phyloP scores from a whole-genome alignment of 2,888 invertebrate species.

The Disparrhopalites patrizii region DNA sequence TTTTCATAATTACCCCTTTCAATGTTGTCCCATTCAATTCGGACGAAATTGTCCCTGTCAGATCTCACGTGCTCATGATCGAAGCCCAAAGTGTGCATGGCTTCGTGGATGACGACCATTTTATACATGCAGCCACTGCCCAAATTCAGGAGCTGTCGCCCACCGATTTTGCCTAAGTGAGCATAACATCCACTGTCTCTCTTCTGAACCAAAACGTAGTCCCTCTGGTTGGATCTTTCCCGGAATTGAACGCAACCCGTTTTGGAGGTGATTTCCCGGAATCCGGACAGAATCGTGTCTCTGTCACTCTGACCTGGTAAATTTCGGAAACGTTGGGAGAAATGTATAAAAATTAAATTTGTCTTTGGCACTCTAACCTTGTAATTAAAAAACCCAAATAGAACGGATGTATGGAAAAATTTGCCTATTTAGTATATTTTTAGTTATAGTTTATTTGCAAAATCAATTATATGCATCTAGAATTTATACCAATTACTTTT shows the following conservation, averaged over 20 bases:
- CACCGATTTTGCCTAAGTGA: not conserved
- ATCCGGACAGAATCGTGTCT: not conserved
- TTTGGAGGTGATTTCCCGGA: not conserved
- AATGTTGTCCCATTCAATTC: not conserved
- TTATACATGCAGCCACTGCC: not conserved
- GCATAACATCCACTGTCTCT: not conserved
- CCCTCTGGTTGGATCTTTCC: not conserved
- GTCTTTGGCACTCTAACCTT: too few relatives aligned
- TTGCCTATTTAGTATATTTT: too few relatives aligned
- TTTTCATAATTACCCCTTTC: not conserved
- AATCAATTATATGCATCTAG: too few relatives aligned
- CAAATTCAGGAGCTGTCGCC: not conserved
- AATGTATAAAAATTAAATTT: too few relatives aligned
- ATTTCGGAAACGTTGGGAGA: too few relatives aligned
- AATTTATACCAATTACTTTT: too few relatives aligned
- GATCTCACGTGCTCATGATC: too few relatives aligned
- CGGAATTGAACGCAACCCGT: not conserved
- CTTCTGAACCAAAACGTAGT: not conserved
- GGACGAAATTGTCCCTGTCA: not conserved
- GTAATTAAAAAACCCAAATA: too few relatives aligned
- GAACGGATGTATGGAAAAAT: too few relatives aligned
- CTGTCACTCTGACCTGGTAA: too few relatives aligned
- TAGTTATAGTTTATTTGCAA: too few relatives aligned
- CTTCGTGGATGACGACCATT: not conserved
- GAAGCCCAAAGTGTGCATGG: not conserved